phyloP scores from a whole-genome alignment of 2,888 invertebrate genomes.

The Diaperis boleti region DNA sequence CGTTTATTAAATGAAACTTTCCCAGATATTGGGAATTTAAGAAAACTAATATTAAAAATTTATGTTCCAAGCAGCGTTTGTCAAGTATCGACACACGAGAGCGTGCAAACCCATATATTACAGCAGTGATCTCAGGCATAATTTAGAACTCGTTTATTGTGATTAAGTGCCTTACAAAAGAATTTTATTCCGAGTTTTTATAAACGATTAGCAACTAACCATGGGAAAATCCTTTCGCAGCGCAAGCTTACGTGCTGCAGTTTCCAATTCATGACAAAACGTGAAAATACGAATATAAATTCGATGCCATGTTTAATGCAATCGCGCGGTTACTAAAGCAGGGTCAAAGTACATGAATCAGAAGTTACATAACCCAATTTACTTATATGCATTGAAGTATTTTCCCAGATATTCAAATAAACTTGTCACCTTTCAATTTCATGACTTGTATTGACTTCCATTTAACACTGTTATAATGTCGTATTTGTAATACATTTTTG shows the following conservation, averaged over 20 bases:
- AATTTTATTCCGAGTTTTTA: constrained; percentile 5
- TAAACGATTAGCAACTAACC: constrained; percentile 4
- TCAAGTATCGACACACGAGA: too few relatives aligned
- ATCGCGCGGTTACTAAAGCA: constrained; percentile 12
- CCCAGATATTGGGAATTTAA: too few relatives aligned
- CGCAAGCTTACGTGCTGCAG: background rate
- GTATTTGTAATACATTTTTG: too few relatives aligned
- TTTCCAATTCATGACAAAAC: background rate
- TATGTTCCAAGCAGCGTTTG: too few relatives aligned
- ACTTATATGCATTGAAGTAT: too few relatives aligned
- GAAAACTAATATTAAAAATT: too few relatives aligned
- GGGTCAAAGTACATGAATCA: constrained; percentile 24
- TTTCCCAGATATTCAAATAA: too few relatives aligned
- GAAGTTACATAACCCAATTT: too few relatives aligned
- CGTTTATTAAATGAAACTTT: too few relatives aligned
- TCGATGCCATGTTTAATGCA: constrained; percentile 11
- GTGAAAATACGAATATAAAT: constrained; percentile 5
- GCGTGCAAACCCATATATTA: background rate
- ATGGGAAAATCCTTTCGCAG: constrained; percentile 13
- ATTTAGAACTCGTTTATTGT: background rate
- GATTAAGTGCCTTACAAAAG: background rate
- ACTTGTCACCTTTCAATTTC: too few relatives aligned
- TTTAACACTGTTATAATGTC: too few relatives aligned
- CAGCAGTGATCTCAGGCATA: background rate
- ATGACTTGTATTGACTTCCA: too few relatives aligned